A percentile compares a stretch with the other conserved stretches of the same genome.
Conservation (phyloP, 1,140 invertebrate species). For the Dicyema japonicum region DNA sequence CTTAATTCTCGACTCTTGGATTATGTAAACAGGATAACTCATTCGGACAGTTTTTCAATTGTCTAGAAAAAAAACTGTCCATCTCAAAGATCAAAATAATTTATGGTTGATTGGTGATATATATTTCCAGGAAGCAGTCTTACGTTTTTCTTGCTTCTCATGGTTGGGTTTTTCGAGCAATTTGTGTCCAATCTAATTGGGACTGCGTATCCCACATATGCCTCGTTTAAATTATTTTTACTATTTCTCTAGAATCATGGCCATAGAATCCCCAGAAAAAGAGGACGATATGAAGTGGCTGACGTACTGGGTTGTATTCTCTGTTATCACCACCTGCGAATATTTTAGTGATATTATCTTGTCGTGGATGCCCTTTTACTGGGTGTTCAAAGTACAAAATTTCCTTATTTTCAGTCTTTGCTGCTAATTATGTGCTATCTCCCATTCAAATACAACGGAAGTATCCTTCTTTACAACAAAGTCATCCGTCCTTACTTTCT, state of each 20-base stretch:
- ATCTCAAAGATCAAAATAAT: slow-evolving; percentile 1
- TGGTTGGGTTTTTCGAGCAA: slow-evolving; percentile 56
- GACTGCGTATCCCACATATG: slow-evolving; percentile 62
- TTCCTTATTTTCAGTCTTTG: slow-evolving; percentile 31
- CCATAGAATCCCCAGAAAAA: slow-evolving; percentile 23
- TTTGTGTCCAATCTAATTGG: slow-evolving; percentile 59
- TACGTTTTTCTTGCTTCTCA: slow-evolving; percentile 18
- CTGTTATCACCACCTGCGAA: slow-evolving; percentile 48
- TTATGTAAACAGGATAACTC: too few relatives aligned
- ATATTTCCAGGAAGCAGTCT: neutral
- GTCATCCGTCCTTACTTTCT: slow-evolving; percentile 50
- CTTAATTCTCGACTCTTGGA: too few relatives aligned
- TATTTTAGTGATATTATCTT: slow-evolving; percentile 42
- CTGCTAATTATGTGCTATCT: slow-evolving; percentile 62
- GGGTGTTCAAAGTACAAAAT: slow-evolving; percentile 43
- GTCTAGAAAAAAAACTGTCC: slow-evolving; percentile 1
- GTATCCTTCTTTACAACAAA: slow-evolving; percentile 37
- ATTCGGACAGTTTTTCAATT: too few relatives aligned
- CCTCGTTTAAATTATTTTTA: slow-evolving; percentile 20
- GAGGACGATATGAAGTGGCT: slow-evolving; percentile 63
- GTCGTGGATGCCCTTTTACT: slow-evolving; percentile 56
- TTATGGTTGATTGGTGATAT: neutral
- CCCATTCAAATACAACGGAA: slow-evolving; percentile 48
- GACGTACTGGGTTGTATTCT: slow-evolving; percentile 74
- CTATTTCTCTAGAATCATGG: slow-evolving; percentile 10